Evolutionary conservation across 2,888 invertebrate species (phyloP), one percentile per base, ranked within the genome.

Genomic region (Athalia circularis): DNA sequence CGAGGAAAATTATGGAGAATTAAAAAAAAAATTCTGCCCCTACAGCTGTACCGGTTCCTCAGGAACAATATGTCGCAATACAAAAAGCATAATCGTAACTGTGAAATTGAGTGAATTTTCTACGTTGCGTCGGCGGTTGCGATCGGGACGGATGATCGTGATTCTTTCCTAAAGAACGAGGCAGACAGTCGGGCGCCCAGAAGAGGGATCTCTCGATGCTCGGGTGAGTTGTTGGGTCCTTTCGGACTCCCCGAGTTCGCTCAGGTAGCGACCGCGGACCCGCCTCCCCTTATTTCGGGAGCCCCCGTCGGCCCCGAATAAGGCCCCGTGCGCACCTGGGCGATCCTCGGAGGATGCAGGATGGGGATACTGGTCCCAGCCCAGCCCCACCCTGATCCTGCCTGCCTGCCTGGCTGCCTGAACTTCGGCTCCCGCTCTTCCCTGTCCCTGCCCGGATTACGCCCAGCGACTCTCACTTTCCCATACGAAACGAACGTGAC

Each of bases 131-230:
- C 13, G 75, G 75, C 64, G 75, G 29, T 29, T 29, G 29, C 29
- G 29, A 1, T 29, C 1, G 29, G 29, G 29, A 29, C 29, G 29
- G 29, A 29, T 29, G 29, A 29, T 29, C 29, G 29, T 29, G 29
- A 29, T 29, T 57, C 72, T 57, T 43, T 52, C 13, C n/a, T 13
- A 3, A 50, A 11, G 62, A 48, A 64, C 75, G 29, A 5, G 75
- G 84, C 29, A 87, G 87, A 87, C 87, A 85, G 86, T 87, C 86
- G 86, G 87, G 86, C 87, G 87, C 87, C 87, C 83, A 81, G 80
- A 78, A 80, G 77, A 80, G 62, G 62, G 62, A 62, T 64, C 29
- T n/a, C 75, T 48, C 80, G 68, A 62, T 15, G 11, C 76, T 76
- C 67, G 76, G 78, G 79, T 82, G 80, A 80, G 79, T 80, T 79